Base-by-base conservation (phyloP, 2,888 invertebrate species). In the Ormia ochracea region DNA sequence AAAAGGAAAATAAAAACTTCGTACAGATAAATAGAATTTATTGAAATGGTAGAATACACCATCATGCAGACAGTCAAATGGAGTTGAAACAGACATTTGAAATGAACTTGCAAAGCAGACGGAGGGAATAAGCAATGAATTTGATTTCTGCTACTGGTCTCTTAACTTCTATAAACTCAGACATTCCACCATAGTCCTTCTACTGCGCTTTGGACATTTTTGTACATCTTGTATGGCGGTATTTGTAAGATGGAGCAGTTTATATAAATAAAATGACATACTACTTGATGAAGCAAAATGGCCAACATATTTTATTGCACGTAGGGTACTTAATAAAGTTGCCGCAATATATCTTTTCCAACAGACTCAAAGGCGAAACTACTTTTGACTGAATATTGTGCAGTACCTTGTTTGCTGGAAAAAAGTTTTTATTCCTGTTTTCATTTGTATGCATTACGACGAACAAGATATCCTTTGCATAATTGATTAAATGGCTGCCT, bases 401-500 rank as follows among this genome's bases (percentile, higher is more conserved):
- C 9, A 14, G 14, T 17, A 6, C 2, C 10, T n/a, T 14, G 12
- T 43, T 19, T 38, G 17, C 2, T 21, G 19, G 41, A 9, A n/a
- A 52, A 5, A 54, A 54, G 4, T 41, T 4, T 52, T 54, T 41
- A 33, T 48, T 50, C 36, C 17, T 1, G 31, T 52, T 21, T 21
- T 68, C 43, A 23, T 43, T 68, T 33, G 54, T 61, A 14, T 59
- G 41, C 38, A 50, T 59, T 41, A 56, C 73, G 38, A 21, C 48
- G 17, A 38, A 17, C 1, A 43, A 48, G 43, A 19, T 48, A 65
- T 38, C 86, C 86, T 84, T 85, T 86, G 86, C 86, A 87, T 88
- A 87, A 88, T 87, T 88, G 88, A 88, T 87, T 88, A 87, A 88
- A 87, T 87, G 86, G 83, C 84, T 84, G 86, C 84, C 84, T 83